These are phyloP conservation scores for Periphyllus acericola DNA, from an alignment of 2,888 invertebrate species.

Conservation along the genomic window DNA sequence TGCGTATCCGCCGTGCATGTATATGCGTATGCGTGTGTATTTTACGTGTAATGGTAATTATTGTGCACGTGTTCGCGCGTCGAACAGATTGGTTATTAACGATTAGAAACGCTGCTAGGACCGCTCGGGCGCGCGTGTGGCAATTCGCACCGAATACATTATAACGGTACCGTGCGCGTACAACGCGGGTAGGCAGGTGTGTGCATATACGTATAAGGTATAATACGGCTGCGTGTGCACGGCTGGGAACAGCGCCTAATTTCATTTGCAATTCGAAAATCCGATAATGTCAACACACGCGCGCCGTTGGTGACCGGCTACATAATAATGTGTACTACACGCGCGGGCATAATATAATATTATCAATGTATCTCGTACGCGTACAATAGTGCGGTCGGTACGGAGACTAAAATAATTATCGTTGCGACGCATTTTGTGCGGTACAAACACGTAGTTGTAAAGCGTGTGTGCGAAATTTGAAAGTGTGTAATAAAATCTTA, in stretches of 20 bases:
- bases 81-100: conserved; percentile 48
- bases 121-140: conserved; percentile 16
- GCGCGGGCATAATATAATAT: too few species aligned
- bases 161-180: neutral
- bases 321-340: too few species aligned
- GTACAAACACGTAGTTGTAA: neutral
- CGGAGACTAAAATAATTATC: too few species aligned
- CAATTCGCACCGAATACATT: neutral
- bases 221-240: neutral
- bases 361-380: too few species aligned
- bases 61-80: conserved; percentile 31
- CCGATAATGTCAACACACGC: neutral
- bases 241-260: neutral
- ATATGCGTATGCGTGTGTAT: neutral
- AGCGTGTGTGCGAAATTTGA: too few species aligned
- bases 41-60: conserved; percentile 18
- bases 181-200: neutral
- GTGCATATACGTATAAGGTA: too few species aligned
- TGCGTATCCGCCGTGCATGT: neutral
- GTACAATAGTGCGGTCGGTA: too few species aligned
- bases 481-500: too few species aligned
- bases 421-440: too few species aligned
- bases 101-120: conserved; percentile 47
- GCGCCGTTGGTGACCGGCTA: too few species aligned
- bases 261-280: conserved; percentile 33